Evolutionary conservation across 2,113 vertebrate species (phyloP).

Genomic region (Podiceps cristatus): DNA sequence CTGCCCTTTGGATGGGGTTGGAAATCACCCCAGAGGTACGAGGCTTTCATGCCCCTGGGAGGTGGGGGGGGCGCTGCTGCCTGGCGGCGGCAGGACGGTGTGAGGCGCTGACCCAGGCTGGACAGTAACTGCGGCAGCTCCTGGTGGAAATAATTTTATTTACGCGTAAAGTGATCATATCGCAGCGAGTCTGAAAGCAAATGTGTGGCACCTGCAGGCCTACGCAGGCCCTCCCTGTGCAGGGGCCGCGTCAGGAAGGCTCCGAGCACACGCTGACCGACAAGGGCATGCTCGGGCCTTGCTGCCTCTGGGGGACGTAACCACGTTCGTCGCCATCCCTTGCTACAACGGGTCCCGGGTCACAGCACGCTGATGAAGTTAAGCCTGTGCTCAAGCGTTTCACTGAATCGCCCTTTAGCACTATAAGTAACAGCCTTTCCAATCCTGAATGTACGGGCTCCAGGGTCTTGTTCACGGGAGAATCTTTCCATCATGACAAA

Average conservation of each 20-base stretch:
- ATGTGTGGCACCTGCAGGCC: not conserved
- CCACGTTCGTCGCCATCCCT: too few relatives aligned
- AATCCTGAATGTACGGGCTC: rapidly evolving
- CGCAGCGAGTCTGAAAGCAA: not conserved
- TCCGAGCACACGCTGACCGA: too few relatives aligned
- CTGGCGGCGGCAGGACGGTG: rapidly evolving
- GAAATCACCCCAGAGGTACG: too few relatives aligned
- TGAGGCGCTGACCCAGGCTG: not conserved
- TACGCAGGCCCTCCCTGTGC: rapidly evolving
- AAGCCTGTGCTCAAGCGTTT: not conserved
- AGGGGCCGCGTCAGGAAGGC: rapidly evolving
- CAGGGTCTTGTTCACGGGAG: rapidly evolving
- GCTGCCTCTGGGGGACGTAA: not conserved
- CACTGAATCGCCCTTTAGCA: not conserved
- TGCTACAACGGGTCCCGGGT: rapidly evolving
- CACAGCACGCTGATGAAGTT: not conserved
- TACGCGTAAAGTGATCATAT: rapidly evolving
- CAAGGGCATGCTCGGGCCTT: not conserved
- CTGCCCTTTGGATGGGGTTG: too few relatives aligned
- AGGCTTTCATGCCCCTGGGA: not conserved
- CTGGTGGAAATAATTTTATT: not conserved
- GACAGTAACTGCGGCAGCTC: too few relatives aligned
- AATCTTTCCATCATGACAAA: not conserved
- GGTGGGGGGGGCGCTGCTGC: not conserved
- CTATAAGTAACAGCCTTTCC: not conserved